A percentile compares a stretch with the other conserved stretches of the same genome.
These are phyloP conservation scores for Argyra leucocephala DNA, from an alignment of 2,888 invertebrate genomes.

Conservation along the genomic window DNA sequence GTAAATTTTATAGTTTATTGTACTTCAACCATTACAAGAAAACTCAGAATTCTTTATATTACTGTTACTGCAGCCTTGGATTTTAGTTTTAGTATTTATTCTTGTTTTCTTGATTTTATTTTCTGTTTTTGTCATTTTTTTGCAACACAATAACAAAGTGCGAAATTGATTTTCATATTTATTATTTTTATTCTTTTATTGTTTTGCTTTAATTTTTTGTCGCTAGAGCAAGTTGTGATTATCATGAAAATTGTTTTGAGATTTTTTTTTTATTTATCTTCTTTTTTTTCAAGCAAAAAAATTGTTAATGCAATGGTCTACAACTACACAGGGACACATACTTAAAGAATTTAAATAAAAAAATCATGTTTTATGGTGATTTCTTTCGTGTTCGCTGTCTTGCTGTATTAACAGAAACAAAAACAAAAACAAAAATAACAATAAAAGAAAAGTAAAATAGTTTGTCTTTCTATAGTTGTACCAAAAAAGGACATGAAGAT, in stretches of 20 bases:
- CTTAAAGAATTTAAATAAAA: constrained; percentile 4
- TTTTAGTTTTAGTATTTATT: too few relatives aligned
- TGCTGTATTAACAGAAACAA: not conserved
- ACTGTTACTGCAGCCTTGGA: too few relatives aligned
- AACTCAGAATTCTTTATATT: too few relatives aligned
- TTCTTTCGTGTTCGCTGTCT: constrained; percentile 4
- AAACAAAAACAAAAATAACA: not conserved
- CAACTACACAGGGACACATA: not conserved
- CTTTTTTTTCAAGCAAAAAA: not conserved
- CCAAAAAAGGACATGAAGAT: not conserved
- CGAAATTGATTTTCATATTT: not conserved
- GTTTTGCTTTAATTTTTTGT: not conserved
- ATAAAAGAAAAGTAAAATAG: not conserved
- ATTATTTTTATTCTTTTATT: not conserved
- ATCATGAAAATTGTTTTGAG: not conserved
- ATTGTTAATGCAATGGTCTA: too few relatives aligned
- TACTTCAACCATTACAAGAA: too few relatives aligned
- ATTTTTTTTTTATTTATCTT: not conserved
- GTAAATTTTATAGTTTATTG: too few relatives aligned
- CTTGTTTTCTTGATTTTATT: too few relatives aligned
- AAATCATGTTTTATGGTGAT: constrained; percentile 6
- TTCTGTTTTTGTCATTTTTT: not conserved
- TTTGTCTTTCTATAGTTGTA: not conserved
- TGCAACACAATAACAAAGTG: not conserved
- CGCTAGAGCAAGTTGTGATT: not conserved